phyloP scores from a whole-genome alignment of 2,113 vertebrate species.

The Entelurus aequoreus region DNA sequence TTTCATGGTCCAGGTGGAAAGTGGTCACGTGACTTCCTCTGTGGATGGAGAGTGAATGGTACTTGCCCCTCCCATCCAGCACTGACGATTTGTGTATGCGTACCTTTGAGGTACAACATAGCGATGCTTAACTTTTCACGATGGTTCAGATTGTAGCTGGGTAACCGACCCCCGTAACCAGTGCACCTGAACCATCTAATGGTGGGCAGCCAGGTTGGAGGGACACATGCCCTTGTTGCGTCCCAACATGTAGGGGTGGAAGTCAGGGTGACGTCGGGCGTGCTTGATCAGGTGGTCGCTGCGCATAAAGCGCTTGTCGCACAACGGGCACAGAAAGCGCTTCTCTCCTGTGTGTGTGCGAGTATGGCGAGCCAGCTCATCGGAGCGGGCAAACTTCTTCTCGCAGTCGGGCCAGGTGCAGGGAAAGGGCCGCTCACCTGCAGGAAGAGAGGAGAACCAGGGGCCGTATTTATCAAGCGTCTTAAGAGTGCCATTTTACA shows the following conservation, averaged over 20 bases:
- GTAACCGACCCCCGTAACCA: constrained; percentile 6
- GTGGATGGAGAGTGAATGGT: constrained; percentile 18
- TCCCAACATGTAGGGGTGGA: constrained; percentile 71
- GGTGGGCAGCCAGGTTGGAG: constrained; percentile 7
- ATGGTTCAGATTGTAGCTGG: constrained; percentile 54
- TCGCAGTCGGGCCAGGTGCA: constrained; percentile 74
- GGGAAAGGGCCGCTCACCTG: constrained; percentile 75
- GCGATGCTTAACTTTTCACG: constrained; percentile 28
- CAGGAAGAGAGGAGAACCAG: constrained; percentile 3
- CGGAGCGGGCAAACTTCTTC: constrained; percentile 77
- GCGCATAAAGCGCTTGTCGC: constrained; percentile 78
- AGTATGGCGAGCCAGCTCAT: constrained; percentile 75
- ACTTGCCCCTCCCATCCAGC: constrained; percentile 19
- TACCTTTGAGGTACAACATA: constrained; percentile 25
- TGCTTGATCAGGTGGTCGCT: constrained; percentile 80
- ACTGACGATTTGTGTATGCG: constrained; percentile 4
- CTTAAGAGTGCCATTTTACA: too few relatives aligned
- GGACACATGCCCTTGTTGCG: constrained; percentile 52
- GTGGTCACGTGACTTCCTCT: constrained; percentile 43
- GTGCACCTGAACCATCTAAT: constrained; percentile 18
- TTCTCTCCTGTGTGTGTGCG: constrained; percentile 78
- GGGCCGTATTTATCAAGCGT: too few relatives aligned
- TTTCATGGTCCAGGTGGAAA: constrained; percentile 19
- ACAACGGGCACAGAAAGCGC: constrained; percentile 74
- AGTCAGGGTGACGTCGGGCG: constrained; percentile 74